These are phyloP conservation scores for Nezara viridula DNA, from an alignment of 2,888 invertebrate species.

Conservation along the genomic window DNA sequence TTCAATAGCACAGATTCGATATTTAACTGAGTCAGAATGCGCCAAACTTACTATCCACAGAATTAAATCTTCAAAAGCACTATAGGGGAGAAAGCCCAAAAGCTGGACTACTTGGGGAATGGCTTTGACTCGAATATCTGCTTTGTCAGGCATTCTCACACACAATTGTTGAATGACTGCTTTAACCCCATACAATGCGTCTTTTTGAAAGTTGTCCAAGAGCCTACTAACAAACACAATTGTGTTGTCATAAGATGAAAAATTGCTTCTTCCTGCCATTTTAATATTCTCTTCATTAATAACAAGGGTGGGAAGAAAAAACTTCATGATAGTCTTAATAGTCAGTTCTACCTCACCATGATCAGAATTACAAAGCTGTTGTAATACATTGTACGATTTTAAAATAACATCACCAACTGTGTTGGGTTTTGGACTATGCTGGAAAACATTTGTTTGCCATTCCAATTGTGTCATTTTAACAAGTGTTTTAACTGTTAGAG, in stretches of 20 bases:
- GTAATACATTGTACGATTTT: constrained; percentile 69
- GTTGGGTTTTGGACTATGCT: constrained; percentile 53
- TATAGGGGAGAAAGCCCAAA: constrained; percentile 67
- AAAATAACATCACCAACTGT: constrained; percentile 63
- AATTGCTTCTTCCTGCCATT: constrained; percentile 65
- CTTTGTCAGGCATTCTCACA: constrained; percentile 69
- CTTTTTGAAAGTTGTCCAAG: constrained; percentile 67
- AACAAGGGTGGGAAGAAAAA: constrained; percentile 69
- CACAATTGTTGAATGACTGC: constrained; percentile 70
- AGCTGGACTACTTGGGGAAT: constrained; percentile 69
- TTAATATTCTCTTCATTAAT: constrained; percentile 65
- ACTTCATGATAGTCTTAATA: constrained; percentile 69
- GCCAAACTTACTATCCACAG: constrained; percentile 68
- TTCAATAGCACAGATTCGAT: constrained; percentile 72
- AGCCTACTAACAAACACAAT: constrained; percentile 66
- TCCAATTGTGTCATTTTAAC: constrained; percentile 68
- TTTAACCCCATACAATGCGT: constrained; percentile 67
- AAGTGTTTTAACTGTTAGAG: constrained; percentile 69
- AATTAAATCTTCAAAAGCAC: constrained; percentile 68
- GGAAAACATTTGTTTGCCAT: constrained; percentile 62
- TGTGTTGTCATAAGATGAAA: constrained; percentile 67
- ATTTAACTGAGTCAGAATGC: constrained; percentile 70
- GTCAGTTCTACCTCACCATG: constrained; percentile 70
- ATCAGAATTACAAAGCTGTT: constrained; percentile 68
- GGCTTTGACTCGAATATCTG: constrained; percentile 69